phyloP scores from a whole-genome alignment of 2,888 invertebrate species.

The Netelia melanura region DNA sequence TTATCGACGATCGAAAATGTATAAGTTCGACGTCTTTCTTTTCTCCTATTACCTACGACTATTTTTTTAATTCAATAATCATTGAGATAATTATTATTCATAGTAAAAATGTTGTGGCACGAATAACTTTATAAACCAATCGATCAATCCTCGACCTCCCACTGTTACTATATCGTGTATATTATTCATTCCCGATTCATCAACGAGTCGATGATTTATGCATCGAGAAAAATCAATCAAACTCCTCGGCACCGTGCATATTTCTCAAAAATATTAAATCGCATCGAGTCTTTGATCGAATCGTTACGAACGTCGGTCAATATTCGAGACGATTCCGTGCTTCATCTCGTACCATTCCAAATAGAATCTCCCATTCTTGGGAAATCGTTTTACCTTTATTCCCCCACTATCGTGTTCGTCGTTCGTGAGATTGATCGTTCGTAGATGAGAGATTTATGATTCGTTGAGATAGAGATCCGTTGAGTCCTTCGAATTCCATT shows the following conservation, averaged over 20 bases:
- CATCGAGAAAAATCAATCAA: conserved; percentile 23
- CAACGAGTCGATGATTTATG: conserved; percentile 38
- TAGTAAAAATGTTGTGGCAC: background rate
- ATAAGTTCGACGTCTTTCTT: no score
- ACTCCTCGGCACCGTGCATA: no score
- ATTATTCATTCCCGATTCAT: background rate
- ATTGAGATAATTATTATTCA: background rate
- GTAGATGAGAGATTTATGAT: conserved; percentile 57
- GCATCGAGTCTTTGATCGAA: background rate
- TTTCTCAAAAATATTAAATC: background rate
- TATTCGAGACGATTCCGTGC: conserved; percentile 10
- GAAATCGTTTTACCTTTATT: conserved; percentile 24
- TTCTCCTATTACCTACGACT: no score
- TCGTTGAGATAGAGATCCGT: conserved; percentile 19
- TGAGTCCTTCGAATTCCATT: conserved; percentile 47
- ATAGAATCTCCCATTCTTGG: conserved; percentile 24
- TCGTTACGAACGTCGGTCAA: conserved; percentile 17
- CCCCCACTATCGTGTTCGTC: background rate
- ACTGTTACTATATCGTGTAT: no score
- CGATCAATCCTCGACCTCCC: background rate
- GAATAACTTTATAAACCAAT: background rate
- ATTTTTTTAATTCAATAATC: no score
- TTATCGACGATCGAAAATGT: no score
- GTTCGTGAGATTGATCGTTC: conserved; percentile 48
- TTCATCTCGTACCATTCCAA: conserved; percentile 18